phyloP scores from a whole-genome alignment of 2,797 vertebrate species.

The Scolopax rusticola region DNA sequence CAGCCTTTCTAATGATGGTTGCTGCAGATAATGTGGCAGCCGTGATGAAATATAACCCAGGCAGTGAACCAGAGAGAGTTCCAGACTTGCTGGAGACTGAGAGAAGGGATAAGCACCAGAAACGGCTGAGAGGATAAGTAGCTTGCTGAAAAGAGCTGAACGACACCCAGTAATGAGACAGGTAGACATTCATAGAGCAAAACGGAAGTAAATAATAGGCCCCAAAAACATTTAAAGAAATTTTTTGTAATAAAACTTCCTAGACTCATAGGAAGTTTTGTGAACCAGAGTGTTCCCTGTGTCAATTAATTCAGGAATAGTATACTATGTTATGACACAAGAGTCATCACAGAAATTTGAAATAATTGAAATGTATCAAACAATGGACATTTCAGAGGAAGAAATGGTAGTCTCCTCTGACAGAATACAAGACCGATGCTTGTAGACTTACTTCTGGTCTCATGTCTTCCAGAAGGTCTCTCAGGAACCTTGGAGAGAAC shows the following conservation, averaged over 20 bases:
- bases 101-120: not conserved
- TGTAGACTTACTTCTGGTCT: not conserved
- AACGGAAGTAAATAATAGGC: not conserved
- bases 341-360: not conserved
- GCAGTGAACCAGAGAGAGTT: conserved; percentile 41
- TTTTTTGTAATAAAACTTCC: not conserved
- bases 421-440: not conserved
- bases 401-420: not conserved
- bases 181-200: not conserved
- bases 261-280: not conserved
- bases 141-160: not conserved
- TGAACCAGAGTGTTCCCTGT: not conserved
- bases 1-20: conserved; percentile 21
- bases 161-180: not conserved
- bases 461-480: not conserved
- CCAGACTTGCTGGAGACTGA: conserved; percentile 42
- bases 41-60: not conserved
- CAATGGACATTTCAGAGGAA: not conserved
- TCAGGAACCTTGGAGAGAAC: not conserved
- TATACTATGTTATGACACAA: not conserved
- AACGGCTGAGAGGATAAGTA: not conserved
- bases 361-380: not conserved
- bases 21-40: conserved; percentile 24
- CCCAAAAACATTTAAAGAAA: not conserved
- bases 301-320: not conserved